Conservation (phyloP, 1,140 invertebrate species). For the Pachyrhynchus sulphureomaculatus region DNA sequence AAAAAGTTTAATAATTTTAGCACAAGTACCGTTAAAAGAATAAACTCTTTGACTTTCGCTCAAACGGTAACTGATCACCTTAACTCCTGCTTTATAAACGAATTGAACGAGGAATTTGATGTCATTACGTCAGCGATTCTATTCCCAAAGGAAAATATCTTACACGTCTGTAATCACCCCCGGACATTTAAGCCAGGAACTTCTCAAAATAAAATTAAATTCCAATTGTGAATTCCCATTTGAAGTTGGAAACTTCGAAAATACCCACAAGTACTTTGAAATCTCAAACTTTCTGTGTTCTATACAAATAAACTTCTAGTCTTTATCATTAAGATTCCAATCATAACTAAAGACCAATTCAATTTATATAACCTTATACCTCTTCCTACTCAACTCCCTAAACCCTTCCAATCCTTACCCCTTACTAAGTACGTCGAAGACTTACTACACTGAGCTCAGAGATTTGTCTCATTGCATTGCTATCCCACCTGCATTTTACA, state of each 20-base stretch:
- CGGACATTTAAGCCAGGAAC: neutral
- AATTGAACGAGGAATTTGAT: constrained; percentile 27
- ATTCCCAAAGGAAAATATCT: constrained; percentile 29
- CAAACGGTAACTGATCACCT: neutral
- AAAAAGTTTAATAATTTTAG: neutral
- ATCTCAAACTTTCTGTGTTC: constrained; percentile 3
- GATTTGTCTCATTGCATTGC: neutral
- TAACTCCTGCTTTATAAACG: constrained; percentile 11
- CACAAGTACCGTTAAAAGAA: neutral
- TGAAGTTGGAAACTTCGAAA: neutral
- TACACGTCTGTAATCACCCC: constrained; percentile 25
- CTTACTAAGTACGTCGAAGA: neutral
- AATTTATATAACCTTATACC: constrained; percentile 16
- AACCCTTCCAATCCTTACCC: neutral
- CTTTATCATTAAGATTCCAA: constrained; percentile 6
- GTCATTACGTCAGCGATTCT: constrained; percentile 21
- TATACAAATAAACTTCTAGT: neutral
- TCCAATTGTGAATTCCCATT: constrained; percentile 11
- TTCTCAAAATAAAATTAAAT: constrained; percentile 10
- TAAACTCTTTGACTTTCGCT: neutral
- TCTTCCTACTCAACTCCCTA: neutral
- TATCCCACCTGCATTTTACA: neutral
- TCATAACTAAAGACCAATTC: neutral
- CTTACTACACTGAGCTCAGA: neutral
- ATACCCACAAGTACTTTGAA: constrained; percentile 12